A percentile compares a stretch with the other conserved stretches of the same genome.
Conservation (phyloP, 1,140 invertebrate genomes). For the Aleiodes sp. region DNA sequence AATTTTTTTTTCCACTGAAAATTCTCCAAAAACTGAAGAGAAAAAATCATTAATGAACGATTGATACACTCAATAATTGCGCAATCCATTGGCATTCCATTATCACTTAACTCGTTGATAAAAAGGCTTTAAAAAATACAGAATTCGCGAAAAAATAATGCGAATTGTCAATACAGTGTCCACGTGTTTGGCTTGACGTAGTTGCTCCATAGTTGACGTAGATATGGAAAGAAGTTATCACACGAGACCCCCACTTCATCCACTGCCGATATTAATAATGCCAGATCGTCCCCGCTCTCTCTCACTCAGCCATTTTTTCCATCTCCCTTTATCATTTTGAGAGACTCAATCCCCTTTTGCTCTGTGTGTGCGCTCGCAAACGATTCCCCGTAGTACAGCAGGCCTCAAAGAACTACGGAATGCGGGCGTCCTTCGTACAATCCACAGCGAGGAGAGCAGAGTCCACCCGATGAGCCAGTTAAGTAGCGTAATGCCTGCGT, state of each 20-base stretch:
- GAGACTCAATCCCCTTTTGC: slow-evolving; percentile 21
- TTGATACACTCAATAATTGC: background rate
- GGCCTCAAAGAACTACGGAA: slow-evolving; percentile 59
- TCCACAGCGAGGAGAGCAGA: slow-evolving; percentile 39
- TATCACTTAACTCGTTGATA: background rate
- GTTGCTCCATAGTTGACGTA: background rate
- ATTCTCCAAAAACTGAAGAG: background rate
- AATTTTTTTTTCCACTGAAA: background rate
- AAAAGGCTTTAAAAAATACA: too few relatives aligned
- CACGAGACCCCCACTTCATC: slow-evolving; percentile 25
- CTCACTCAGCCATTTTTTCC: slow-evolving; percentile 9
- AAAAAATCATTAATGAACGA: background rate
- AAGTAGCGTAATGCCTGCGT: background rate
- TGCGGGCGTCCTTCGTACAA: slow-evolving; percentile 66
- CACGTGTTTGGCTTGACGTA: background rate
- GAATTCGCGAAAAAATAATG: background rate
- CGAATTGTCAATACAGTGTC: background rate
- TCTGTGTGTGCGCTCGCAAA: too few relatives aligned
- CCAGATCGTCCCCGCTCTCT: background rate
- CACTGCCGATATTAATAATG: background rate
- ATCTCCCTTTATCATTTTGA: slow-evolving; percentile 39
- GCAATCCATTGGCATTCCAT: background rate
- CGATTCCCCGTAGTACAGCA: slow-evolving; percentile 66
- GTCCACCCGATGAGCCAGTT: slow-evolving; percentile 21
- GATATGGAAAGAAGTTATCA: background rate